Evolutionary conservation across 2,888 invertebrate species (phyloP).

Genomic region (Dryobotodes eremita): DNA sequence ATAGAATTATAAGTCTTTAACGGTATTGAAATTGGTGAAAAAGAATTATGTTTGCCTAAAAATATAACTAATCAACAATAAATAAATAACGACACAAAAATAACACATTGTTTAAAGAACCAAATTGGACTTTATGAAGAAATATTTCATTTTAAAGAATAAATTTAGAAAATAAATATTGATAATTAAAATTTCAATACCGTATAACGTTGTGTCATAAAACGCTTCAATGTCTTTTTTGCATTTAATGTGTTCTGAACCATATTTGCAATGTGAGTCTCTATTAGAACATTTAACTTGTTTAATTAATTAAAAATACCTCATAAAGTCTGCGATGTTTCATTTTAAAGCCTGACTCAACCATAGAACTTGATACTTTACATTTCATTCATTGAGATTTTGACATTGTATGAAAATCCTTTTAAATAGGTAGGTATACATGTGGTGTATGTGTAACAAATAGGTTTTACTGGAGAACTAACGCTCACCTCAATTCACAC

Average conservation of each 20-base stretch:
- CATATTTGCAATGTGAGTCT: constrained; percentile 45
- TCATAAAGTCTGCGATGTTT: constrained; percentile 28
- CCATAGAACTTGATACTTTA: constrained; percentile 4
- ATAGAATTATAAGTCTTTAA: constrained; percentile 38
- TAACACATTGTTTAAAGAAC: not conserved
- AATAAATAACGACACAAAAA: constrained; percentile 38
- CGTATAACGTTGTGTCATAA: constrained; percentile 45
- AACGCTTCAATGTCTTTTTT: constrained; percentile 28
- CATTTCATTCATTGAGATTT: constrained; percentile 22
- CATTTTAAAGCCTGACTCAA: constrained; percentile 16
- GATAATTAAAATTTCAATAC: constrained; percentile 52
- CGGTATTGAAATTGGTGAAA: constrained; percentile 48
- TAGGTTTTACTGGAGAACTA: not conserved
- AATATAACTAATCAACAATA: constrained; percentile 53
- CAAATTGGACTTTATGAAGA: not conserved
- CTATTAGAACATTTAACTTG: constrained; percentile 9
- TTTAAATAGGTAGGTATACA: not conserved
- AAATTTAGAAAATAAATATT: not conserved
- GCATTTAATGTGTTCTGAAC: constrained; percentile 46
- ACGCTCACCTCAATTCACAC: constrained; percentile 28
- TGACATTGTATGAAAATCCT: constrained; percentile 12
- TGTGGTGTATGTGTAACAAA: constrained; percentile 1
- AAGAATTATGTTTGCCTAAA: not conserved
- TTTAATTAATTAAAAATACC: constrained; percentile 14
- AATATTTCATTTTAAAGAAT: not conserved